phyloP scores from a whole-genome alignment of 2,888 invertebrate genomes.

The Griposia aprilina region DNA sequence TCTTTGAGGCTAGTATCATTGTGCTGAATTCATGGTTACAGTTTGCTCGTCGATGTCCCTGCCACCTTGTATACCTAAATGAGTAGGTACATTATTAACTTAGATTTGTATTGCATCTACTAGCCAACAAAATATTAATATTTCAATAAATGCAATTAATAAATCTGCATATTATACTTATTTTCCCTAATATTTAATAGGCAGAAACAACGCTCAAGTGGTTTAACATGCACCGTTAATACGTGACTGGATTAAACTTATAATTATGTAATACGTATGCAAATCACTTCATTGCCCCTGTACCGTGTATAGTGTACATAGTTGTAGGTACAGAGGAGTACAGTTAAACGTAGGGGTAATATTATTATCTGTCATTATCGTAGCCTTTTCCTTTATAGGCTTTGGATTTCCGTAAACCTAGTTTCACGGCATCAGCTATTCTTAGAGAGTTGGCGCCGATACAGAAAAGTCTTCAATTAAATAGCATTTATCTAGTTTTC shows the following conservation, averaged over 20 bases:
- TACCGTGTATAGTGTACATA: conserved; percentile 70
- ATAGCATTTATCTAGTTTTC: too few relatives aligned
- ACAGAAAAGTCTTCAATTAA: too few relatives aligned
- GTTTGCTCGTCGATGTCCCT: too few relatives aligned
- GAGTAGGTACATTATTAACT: conserved; percentile 11
- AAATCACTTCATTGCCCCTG: conserved; percentile 82
- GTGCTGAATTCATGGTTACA: too few relatives aligned
- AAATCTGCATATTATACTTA: conserved; percentile 25
- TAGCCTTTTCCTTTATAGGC: not conserved
- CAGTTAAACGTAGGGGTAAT: not conserved
- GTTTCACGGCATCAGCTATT: too few relatives aligned
- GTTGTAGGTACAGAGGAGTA: conserved; percentile 72
- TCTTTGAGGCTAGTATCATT: too few relatives aligned
- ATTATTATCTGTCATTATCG: not conserved
- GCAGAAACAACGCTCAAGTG: conserved; percentile 30
- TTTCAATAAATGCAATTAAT: conserved; percentile 37
- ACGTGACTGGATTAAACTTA: conserved; percentile 49
- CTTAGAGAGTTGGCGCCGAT: too few relatives aligned
- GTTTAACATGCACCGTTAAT: conserved; percentile 60
- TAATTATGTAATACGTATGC: conserved; percentile 80
- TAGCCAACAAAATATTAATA: conserved; percentile 28
- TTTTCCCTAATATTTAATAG: conserved; percentile 52
- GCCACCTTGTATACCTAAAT: not conserved
- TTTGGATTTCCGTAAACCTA: not conserved
- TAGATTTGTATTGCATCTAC: conserved; percentile 1